These are phyloP conservation scores for Pollachius pollachius DNA, from an alignment of 2,113 vertebrate genomes.

Conservation along the genomic window DNA sequence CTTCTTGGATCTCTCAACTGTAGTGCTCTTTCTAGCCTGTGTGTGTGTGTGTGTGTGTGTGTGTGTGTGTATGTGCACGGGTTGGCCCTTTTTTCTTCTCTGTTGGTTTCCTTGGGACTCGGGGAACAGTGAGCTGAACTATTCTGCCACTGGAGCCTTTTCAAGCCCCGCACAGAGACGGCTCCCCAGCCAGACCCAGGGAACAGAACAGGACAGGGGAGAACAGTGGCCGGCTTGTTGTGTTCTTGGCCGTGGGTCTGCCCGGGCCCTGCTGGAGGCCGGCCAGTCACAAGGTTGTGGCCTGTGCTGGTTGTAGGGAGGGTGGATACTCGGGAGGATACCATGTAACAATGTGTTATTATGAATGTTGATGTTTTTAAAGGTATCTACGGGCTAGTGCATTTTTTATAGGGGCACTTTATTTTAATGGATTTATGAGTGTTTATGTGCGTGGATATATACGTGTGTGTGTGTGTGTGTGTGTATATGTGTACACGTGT, in stretches of 20 bases:
- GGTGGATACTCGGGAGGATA: too few relatives aligned
- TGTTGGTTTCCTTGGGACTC: conserved; percentile 37
- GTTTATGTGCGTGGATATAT: neutral
- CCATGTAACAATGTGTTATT: too few relatives aligned
- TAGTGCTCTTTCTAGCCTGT: too few relatives aligned
- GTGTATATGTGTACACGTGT: neutral
- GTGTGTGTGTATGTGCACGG: conserved; percentile 16
- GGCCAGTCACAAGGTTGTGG: neutral
- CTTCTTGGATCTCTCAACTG: too few relatives aligned
- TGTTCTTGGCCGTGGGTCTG: conserved; percentile 47
- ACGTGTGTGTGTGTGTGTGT: conserved; percentile 11
- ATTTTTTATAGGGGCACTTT: too few relatives aligned
- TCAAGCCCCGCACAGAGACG: conserved; percentile 45
- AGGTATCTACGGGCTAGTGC: too few relatives aligned
- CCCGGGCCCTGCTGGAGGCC: conserved; percentile 20
- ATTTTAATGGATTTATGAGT: too few relatives aligned
- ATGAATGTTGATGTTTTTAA: too few relatives aligned
- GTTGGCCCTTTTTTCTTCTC: conserved; percentile 33
- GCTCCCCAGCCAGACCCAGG: conserved; percentile 28
- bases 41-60: too few relatives aligned
- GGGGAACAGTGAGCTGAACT: conserved; percentile 39
- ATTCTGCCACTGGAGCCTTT: conserved; percentile 39
- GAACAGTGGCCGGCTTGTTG: conserved; percentile 67
- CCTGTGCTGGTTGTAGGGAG: too few relatives aligned
- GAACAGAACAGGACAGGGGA: conserved; percentile 45